Conservation (phyloP, 2,113 vertebrate genomes). For the Fulmarus glacialis region DNA sequence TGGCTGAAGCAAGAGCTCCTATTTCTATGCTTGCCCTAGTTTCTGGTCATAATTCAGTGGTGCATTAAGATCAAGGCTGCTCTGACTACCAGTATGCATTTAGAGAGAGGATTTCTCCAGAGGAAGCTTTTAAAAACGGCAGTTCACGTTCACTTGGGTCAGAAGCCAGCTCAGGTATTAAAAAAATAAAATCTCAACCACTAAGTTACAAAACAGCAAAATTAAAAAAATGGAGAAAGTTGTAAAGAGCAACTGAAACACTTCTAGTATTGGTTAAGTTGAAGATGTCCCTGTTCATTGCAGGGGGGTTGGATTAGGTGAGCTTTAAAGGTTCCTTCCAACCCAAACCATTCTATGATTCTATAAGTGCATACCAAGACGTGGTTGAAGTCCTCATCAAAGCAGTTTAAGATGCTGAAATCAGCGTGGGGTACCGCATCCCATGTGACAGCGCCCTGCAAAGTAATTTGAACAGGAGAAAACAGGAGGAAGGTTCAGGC, state of each 20-base stretch:
- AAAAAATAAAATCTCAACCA: not conserved
- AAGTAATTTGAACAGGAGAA: not conserved
- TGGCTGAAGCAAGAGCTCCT: not conserved
- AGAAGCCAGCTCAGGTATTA: not conserved
- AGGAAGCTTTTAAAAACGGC: not conserved
- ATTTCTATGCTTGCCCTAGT: not conserved
- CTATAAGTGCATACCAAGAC: not conserved
- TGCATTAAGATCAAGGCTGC: constrained; percentile 6
- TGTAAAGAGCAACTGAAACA: not conserved
- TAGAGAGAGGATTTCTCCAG: not conserved
- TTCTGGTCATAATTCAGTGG: not conserved
- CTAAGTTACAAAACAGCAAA: not conserved
- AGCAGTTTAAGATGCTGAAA: not conserved
- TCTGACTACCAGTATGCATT: constrained; percentile 4
- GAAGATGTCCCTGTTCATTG: not conserved
- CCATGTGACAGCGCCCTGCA: fast-evolving
- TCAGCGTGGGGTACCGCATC: too few species aligned
- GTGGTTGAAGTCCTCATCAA: not conserved
- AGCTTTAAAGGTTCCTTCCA: not conserved
- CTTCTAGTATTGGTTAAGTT: not conserved
- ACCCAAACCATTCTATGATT: not conserved
- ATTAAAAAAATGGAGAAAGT: not conserved
- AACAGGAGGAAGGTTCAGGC: not conserved
- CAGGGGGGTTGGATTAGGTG: not conserved
- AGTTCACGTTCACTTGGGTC: not conserved